Evolutionary conservation across 1,140 invertebrate species (phyloP).

Genomic region (Drosophila ananassae): DNA sequence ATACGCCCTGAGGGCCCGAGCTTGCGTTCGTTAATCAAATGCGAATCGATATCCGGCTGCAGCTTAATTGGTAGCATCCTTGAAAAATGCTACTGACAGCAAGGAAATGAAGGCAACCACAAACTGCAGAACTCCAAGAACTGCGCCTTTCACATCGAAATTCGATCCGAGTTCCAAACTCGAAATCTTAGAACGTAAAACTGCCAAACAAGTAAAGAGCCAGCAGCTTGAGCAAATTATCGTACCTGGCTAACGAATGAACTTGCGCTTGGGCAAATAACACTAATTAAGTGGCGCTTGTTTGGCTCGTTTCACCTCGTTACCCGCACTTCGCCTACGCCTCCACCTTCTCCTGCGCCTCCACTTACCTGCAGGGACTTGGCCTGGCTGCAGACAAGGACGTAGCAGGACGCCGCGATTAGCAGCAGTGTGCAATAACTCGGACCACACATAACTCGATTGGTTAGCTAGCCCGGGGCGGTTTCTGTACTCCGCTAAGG

Average conservation of each 20-base stretch:
- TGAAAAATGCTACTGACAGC: slow-evolving; percentile 25
- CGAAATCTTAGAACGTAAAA: slow-evolving; percentile 14
- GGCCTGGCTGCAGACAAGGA: slow-evolving; percentile 61
- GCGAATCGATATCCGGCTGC: slow-evolving; percentile 39
- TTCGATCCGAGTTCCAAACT: not conserved
- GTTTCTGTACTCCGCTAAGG: slow-evolving; percentile 38
- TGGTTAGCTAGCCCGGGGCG: slow-evolving; percentile 5
- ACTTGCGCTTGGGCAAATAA: slow-evolving; percentile 55
- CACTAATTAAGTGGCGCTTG: slow-evolving; percentile 72
- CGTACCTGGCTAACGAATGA: slow-evolving; percentile 12
- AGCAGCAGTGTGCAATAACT: slow-evolving; percentile 74
- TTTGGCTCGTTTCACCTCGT: slow-evolving; percentile 8
- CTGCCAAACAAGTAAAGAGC: not conserved
- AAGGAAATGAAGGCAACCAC: slow-evolving; percentile 19
- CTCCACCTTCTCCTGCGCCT: not conserved
- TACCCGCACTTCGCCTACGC: not conserved
- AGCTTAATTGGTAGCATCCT: slow-evolving; percentile 32
- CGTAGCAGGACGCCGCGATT: slow-evolving; percentile 68
- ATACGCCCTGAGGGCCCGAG: slow-evolving; percentile 8
- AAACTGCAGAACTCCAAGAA: slow-evolving; percentile 5
- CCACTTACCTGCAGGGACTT: slow-evolving; percentile 68
- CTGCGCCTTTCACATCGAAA: not conserved
- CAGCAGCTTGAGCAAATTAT: slow-evolving; percentile 31
- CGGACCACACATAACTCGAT: slow-evolving; percentile 68
- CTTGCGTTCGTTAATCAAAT: slow-evolving; percentile 27